A percentile compares a stretch with the other conserved stretches of the same genome.
phyloP scores from a whole-genome alignment of 2,888 invertebrate genomes.

The Oligia latruncula region DNA sequence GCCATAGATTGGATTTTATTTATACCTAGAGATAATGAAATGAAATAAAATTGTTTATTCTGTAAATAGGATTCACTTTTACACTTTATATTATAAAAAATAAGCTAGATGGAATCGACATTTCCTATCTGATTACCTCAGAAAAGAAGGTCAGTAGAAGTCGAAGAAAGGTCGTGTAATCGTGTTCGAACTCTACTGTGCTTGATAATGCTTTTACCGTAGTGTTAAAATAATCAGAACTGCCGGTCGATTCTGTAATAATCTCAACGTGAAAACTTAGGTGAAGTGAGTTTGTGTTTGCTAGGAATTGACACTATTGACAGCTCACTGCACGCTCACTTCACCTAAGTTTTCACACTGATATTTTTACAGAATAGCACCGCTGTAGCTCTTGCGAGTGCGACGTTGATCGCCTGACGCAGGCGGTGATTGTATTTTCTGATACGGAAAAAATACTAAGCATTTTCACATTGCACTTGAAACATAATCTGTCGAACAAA shows the following conservation, averaged over 20 bases:
- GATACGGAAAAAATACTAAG: not conserved
- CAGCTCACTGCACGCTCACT: no score
- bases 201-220: not conserved
- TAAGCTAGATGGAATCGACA: not conserved
- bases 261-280: no score
- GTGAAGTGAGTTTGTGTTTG: no score
- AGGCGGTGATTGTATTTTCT: no score
- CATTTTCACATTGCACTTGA: not conserved
- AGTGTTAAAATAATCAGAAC: no score
- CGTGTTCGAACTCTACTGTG: not conserved
- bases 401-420: not conserved
- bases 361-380: no score
- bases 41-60: not conserved
- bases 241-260: not conserved
- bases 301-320: no score
- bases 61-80: not conserved
- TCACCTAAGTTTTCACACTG: no score
- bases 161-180: not conserved
- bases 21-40: not conserved
- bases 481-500: slow-evolving; percentile 32
- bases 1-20: not conserved
- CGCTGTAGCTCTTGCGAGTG: no score
- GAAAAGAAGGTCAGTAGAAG: not conserved
- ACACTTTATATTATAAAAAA: not conserved
- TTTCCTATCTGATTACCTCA: not conserved